A percentile compares a stretch with the other conserved stretches of the same genome.
Conservation (phyloP, 2,888 invertebrate genomes). For the Ormyrus rosae region DNA sequence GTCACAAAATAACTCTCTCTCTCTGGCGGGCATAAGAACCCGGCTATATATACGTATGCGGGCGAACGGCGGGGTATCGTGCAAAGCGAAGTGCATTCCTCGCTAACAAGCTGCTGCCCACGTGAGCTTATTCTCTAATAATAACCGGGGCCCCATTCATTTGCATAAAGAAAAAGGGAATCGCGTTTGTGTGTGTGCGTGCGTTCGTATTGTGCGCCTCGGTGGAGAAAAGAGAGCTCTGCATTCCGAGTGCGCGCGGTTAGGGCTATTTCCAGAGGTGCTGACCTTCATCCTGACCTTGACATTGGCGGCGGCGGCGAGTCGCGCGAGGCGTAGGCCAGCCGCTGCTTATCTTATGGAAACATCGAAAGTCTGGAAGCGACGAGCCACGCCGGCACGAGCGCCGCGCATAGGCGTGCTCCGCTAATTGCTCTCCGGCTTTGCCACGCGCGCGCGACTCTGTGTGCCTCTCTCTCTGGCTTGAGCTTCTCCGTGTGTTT, state of each 20-base stretch:
- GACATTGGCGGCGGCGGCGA: conserved; percentile 24
- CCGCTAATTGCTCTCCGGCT: conserved; percentile 36
- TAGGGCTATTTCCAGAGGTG: conserved; percentile 22
- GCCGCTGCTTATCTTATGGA: conserved; percentile 34
- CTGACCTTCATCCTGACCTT: conserved; percentile 50
- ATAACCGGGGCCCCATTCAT: conserved; percentile 34
- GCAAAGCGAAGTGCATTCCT: conserved; percentile 42
- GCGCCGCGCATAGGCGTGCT: background rate
- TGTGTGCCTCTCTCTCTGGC: background rate
- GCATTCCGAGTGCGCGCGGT: no score
- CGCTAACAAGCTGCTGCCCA: conserved; percentile 39
- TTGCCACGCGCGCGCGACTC: background rate
- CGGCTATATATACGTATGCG: no score
- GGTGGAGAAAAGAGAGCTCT: no score
- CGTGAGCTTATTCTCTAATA: conserved; percentile 35
- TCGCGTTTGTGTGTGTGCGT: no score
- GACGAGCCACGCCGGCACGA: background rate
- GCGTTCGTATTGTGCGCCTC: no score
- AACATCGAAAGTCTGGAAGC: conserved; percentile 41
- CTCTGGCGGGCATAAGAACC: background rate
- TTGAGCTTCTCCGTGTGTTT: no score
- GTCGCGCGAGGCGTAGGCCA: background rate
- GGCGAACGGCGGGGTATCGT: background rate
- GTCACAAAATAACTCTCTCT: conserved; percentile 19
- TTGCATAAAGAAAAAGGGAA: conserved; percentile 43